Percentiles rank a stretch among this genome's conserved stretches.
Conservation (phyloP, 2,888 invertebrate genomes). For the Sesia apiformis region DNA sequence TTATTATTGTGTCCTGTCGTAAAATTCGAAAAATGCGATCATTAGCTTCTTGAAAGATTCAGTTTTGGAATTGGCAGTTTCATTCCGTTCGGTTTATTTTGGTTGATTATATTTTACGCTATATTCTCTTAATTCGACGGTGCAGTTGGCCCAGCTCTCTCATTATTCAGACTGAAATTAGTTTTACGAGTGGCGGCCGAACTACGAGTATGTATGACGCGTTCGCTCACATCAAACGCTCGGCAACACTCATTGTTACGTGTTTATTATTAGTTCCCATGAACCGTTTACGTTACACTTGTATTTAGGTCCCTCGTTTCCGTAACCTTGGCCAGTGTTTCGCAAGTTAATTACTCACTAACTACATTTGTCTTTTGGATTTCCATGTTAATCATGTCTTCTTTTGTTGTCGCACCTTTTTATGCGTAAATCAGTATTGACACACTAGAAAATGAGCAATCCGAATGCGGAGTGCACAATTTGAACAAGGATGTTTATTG, state of each 20-base stretch:
- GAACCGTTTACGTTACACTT: constrained; percentile 45
- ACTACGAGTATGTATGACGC: constrained; percentile 56
- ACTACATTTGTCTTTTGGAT: not conserved
- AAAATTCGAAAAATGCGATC: too few relatives aligned
- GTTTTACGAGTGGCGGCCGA: constrained; percentile 59
- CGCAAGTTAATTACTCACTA: constrained; percentile 10
- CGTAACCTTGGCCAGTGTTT: constrained; percentile 47
- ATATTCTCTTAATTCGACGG: constrained; percentile 20
- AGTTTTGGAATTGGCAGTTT: too few relatives aligned
- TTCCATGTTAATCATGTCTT: not conserved
- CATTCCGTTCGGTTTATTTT: too few relatives aligned
- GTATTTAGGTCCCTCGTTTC: constrained; percentile 42
- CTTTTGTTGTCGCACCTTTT: not conserved
- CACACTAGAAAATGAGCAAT: constrained; percentile 19
- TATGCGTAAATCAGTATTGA: constrained; percentile 20
- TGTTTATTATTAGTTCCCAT: constrained; percentile 64
- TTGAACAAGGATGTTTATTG: constrained; percentile 41
- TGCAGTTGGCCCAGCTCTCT: constrained; percentile 26
- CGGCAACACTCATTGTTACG: constrained; percentile 57
- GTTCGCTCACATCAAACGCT: constrained; percentile 51
- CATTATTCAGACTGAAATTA: constrained; percentile 52
- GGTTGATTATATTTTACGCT: not conserved
- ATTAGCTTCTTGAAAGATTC: too few relatives aligned
- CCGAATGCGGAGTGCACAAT: constrained; percentile 9
- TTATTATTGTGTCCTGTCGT: too few relatives aligned